phyloP scores from a whole-genome alignment of 2,888 invertebrate species.

The Globia sparganii region DNA sequence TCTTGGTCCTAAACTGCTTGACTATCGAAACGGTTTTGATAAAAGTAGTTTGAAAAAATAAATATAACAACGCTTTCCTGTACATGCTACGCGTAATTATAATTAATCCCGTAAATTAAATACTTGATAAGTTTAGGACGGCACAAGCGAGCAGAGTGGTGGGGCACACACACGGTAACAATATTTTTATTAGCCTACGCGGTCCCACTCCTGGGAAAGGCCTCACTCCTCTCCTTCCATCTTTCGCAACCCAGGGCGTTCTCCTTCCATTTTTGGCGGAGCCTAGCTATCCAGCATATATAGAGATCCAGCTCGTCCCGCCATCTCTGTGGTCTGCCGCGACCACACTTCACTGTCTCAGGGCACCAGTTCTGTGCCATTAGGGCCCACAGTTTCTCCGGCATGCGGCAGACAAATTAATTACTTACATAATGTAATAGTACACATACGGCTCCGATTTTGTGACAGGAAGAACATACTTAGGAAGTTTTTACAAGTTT shows the following conservation, averaged over 20 bases:
- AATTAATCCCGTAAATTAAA: not conserved
- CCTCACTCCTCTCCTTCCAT: too few relatives aligned
- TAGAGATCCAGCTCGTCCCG: too few relatives aligned
- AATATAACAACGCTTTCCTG: not conserved
- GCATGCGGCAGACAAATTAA: not conserved
- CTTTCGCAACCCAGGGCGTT: too few relatives aligned
- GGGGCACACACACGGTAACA: not conserved
- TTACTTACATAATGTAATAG: not conserved
- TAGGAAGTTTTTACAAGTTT: conserved; percentile 29
- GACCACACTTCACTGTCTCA: too few relatives aligned
- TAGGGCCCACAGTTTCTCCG: too few relatives aligned
- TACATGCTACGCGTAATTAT: not conserved
- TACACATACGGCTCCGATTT: not conserved
- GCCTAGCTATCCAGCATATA: too few relatives aligned
- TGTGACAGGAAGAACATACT: not conserved
- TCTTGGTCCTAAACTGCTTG: not conserved
- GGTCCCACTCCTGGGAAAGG: too few relatives aligned
- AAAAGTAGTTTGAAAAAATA: not conserved
- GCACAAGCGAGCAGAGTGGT: not conserved
- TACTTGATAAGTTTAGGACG: not conserved
- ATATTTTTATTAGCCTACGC: too few relatives aligned
- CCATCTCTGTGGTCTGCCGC: too few relatives aligned
- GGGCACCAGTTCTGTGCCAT: too few relatives aligned
- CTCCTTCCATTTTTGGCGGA: too few relatives aligned
- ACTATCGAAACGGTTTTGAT: not conserved